These are phyloP conservation scores for Rhadinocentrus ornatus DNA, from an alignment of 2,797 vertebrate species.

Conservation along the genomic window DNA sequence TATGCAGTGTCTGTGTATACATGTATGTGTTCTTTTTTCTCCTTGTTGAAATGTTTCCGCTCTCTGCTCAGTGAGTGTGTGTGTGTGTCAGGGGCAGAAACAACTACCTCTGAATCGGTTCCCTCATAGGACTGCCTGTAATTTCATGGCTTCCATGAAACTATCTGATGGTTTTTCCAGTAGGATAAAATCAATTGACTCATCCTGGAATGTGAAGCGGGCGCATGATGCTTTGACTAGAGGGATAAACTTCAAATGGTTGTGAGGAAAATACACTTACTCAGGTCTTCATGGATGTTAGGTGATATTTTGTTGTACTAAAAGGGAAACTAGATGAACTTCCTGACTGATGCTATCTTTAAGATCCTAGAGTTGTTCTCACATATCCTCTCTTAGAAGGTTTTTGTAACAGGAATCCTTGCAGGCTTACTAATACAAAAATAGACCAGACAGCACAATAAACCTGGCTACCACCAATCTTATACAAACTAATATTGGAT, in stretches of 20 bases:
- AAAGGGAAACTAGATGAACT: slow-evolving; percentile 32
- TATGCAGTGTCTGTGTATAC: slow-evolving; percentile 11
- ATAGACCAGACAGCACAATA: slow-evolving; percentile 61
- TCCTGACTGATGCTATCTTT: slow-evolving; percentile 40
- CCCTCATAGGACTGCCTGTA: slow-evolving; percentile 23
- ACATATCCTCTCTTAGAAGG: slow-evolving; percentile 35
- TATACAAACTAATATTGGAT: slow-evolving; percentile 54
- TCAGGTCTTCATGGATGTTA: slow-evolving; percentile 19
- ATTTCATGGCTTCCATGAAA: slow-evolving; percentile 38
- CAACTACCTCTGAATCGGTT: slow-evolving; percentile 42
- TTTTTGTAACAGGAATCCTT: slow-evolving; percentile 60
- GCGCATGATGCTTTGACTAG: slow-evolving; percentile 21
- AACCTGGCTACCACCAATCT: slow-evolving; percentile 45
- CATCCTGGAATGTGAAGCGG: slow-evolving; percentile 41
- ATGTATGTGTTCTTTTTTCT: slow-evolving; percentile 10
- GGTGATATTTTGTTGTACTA: slow-evolving; percentile 19
- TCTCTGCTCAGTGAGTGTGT: slow-evolving; percentile 3
- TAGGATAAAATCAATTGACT: slow-evolving; percentile 50
- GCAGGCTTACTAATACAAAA: slow-evolving; percentile 47
- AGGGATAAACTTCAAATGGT: neutral
- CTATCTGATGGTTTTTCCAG: slow-evolving; percentile 48
- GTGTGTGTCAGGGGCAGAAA: slow-evolving; percentile 1
- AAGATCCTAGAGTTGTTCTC: slow-evolving; percentile 40
- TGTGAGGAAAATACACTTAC: slow-evolving; percentile 17
- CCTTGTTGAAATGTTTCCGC: slow-evolving; percentile 10